A percentile compares a stretch with the other conserved stretches of the same genome.
Evolutionary conservation across 1,140 invertebrate species (phyloP).

Genomic region (Drosophila orena): DNA sequence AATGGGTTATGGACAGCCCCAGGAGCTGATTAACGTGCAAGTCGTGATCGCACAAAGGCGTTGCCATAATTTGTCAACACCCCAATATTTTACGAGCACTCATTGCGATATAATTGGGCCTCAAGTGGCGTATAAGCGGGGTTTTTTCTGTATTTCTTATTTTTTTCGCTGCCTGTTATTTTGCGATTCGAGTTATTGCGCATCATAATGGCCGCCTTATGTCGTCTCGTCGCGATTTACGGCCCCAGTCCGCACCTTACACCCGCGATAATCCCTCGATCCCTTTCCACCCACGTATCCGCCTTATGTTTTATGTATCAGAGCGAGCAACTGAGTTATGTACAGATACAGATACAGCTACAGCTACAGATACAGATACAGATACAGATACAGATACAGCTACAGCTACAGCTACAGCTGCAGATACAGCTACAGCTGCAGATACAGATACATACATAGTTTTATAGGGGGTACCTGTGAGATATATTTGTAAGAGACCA

Average conservation of each 20-base stretch:
- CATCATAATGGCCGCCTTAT: constrained; percentile 79
- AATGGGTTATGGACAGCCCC: not conserved
- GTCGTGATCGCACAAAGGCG: constrained; percentile 70
- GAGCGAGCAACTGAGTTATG: constrained; percentile 57
- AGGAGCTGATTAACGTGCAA: constrained; percentile 64
- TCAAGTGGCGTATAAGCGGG: constrained; percentile 41
- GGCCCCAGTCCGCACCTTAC: constrained; percentile 25
- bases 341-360: constrained; percentile 20
- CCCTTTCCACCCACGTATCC: constrained; percentile 25
- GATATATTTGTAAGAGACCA: constrained; percentile 62
- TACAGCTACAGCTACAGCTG: constrained; percentile 14
- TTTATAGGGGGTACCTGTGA: constrained; percentile 27
- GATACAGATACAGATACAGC: constrained; percentile 8
- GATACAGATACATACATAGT: constrained; percentile 12
- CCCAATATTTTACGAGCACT: constrained; percentile 82
- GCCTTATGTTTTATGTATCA: constrained; percentile 83
- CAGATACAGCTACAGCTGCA: constrained; percentile 5
- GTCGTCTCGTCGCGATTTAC: constrained; percentile 60
- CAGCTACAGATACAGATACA: constrained; percentile 8
- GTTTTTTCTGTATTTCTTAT: constrained; percentile 14
- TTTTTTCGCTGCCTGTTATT: constrained; percentile 31
- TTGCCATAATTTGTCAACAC: constrained; percentile 84
- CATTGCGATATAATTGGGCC: constrained; percentile 81
- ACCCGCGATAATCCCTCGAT: constrained; percentile 6
- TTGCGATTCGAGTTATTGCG: constrained; percentile 72